A percentile compares a stretch with the other conserved stretches of the same genome.
Evolutionary conservation across 2,797 vertebrate genomes (phyloP).

Genomic region (Danio albolineatus): DNA sequence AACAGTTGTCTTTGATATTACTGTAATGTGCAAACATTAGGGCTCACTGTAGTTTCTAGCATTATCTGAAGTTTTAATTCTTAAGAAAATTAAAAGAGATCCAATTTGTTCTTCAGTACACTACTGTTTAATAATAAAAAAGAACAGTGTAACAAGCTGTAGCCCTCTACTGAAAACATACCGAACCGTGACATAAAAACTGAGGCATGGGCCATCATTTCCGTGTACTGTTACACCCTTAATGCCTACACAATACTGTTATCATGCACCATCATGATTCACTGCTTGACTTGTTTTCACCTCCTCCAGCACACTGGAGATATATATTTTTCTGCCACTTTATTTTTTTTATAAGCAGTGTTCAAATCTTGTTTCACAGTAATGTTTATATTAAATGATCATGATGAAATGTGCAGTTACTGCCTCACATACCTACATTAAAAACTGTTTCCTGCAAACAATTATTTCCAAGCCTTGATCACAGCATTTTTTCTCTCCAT

Average conservation of each 20-base stretch:
- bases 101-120: too few species aligned
- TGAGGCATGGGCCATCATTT: not conserved
- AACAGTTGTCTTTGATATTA: too few species aligned
- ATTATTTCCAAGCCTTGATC: conserved; percentile 15
- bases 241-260: conserved; percentile 31
- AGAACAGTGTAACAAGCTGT: too few species aligned
- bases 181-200: too few species aligned
- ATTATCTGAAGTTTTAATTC: too few species aligned
- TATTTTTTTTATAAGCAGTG: not conserved
- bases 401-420: not conserved
- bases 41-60: too few species aligned
- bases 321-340: conserved; percentile 17
- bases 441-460: not conserved
- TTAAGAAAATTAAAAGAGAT: too few species aligned
- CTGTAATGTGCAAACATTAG: too few species aligned
- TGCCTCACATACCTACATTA: not conserved
- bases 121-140: too few species aligned
- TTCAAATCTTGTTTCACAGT: not conserved
- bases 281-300: conserved; percentile 46
- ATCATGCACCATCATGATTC: conserved; percentile 34
- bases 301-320: conserved; percentile 23
- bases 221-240: not conserved
- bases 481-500: not conserved
- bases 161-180: too few species aligned
- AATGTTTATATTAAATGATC: not conserved